A percentile compares a stretch with the other conserved stretches of the same genome.
Conservation (phyloP, 2,888 invertebrate species). For the Xanthorhoe designata region DNA sequence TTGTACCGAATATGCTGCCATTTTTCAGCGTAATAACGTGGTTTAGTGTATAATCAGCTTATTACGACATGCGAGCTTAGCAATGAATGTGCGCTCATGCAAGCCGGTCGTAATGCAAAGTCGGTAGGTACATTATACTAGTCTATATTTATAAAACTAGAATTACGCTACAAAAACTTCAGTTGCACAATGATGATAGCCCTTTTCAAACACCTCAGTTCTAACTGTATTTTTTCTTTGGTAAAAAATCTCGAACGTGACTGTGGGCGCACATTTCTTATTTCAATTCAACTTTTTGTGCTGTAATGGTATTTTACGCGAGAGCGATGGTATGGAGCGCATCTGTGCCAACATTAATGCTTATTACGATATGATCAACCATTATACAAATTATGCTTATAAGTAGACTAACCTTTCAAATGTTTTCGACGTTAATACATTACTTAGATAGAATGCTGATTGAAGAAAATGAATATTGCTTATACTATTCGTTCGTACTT, state of each 20-base stretch:
- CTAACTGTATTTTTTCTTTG: slow-evolving; percentile 48
- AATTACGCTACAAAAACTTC: slow-evolving; percentile 60
- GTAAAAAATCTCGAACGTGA: slow-evolving; percentile 49
- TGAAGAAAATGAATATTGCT: too few relatives aligned
- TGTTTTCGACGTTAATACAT: not conserved
- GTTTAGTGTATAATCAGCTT: slow-evolving; percentile 13
- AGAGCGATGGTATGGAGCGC: slow-evolving; percentile 38
- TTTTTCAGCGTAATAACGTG: slow-evolving; percentile 2
- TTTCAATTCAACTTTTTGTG: slow-evolving; percentile 48
- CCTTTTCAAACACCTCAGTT: slow-evolving; percentile 50
- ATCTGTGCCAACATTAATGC: slow-evolving; percentile 28
- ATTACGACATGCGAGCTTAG: slow-evolving; percentile 20
- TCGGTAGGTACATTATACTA: slow-evolving; percentile 30
- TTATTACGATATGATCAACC: slow-evolving; percentile 29
- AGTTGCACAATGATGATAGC: slow-evolving; percentile 60
- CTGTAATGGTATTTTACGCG: slow-evolving; percentile 44
- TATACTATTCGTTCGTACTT: too few relatives aligned
- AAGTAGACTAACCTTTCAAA: slow-evolving; percentile 20
- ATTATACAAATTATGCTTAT: slow-evolving; percentile 24
- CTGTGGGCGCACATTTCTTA: slow-evolving; percentile 47
- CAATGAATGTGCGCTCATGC: slow-evolving; percentile 28
- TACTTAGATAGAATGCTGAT: too few relatives aligned
- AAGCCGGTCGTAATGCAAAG: slow-evolving; percentile 18
- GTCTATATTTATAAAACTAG: slow-evolving; percentile 55
- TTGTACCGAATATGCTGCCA: slow-evolving; percentile 5